Conservation (phyloP, 1,140 invertebrate species). For the Eubasilissa regina region DNA sequence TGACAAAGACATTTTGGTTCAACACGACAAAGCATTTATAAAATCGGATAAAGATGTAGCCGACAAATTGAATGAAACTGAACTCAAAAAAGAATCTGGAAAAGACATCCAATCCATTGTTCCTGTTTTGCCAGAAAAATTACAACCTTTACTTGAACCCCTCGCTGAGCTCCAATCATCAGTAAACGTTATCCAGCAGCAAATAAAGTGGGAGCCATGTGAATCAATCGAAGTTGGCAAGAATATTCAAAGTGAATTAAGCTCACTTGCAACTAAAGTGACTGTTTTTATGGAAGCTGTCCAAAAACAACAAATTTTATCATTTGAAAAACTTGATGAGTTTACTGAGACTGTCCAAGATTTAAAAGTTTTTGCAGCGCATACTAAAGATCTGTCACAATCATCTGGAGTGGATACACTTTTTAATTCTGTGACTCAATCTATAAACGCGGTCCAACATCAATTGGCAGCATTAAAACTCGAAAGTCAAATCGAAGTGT, state of each 20-base stretch:
- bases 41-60: neutral
- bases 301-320: neutral
- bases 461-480: neutral
- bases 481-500: neutral
- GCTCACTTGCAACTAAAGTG: neutral
- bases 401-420: neutral
- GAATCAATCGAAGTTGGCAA: neutral
- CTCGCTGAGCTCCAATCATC: neutral
- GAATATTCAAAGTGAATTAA: conserved; percentile 2
- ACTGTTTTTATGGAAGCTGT: conserved; percentile 3
- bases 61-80: neutral
- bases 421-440: neutral
- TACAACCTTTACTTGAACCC: neutral
- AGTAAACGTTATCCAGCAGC: conserved; percentile 6
- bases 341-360: neutral
- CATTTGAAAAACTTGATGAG: neutral
- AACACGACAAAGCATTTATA: neutral
- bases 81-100: too few relatives aligned
- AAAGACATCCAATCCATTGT: neutral
- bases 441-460: neutral
- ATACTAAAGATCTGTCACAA: neutral
- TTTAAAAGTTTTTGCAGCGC: neutral
- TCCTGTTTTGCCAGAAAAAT: neutral
- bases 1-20: conserved; percentile 42
- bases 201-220: neutral